Conservation (phyloP, 2,113 vertebrate species). For the Dromaius novaehollandiae region DNA sequence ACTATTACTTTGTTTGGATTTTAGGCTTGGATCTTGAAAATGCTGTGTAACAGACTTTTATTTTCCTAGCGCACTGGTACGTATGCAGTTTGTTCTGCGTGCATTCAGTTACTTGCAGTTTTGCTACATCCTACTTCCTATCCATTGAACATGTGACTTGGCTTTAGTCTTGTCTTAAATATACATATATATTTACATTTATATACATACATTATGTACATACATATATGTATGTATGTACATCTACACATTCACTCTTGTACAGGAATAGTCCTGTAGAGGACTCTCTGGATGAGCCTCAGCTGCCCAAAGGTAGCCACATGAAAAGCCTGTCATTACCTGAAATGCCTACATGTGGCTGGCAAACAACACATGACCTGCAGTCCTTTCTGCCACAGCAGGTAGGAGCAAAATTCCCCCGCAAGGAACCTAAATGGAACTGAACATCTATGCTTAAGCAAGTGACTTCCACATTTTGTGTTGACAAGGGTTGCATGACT, state of each 20-base stretch:
- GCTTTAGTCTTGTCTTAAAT: background rate
- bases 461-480: background rate
- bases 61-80: background rate
- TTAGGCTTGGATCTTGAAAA: background rate
- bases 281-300: background rate
- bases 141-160: background rate
- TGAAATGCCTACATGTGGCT: background rate
- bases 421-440: background rate
- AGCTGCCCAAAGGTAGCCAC: background rate
- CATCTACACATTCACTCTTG: background rate
- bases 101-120: background rate
- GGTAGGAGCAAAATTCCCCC: background rate
- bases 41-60: background rate
- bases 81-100: background rate
- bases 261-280: background rate
- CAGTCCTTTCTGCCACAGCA: background rate
- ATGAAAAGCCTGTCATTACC: background rate
- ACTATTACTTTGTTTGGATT: background rate
- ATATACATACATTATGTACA: no score
- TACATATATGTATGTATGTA: background rate
- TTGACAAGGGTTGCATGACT: background rate
- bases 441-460: background rate
- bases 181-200: fast-evolving
- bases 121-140: background rate
- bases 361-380: background rate